Percentiles rank a stretch among this genome's conserved stretches.
phyloP scores from a whole-genome alignment of 2,888 invertebrate genomes.

The Crossocerus cetratus region DNA sequence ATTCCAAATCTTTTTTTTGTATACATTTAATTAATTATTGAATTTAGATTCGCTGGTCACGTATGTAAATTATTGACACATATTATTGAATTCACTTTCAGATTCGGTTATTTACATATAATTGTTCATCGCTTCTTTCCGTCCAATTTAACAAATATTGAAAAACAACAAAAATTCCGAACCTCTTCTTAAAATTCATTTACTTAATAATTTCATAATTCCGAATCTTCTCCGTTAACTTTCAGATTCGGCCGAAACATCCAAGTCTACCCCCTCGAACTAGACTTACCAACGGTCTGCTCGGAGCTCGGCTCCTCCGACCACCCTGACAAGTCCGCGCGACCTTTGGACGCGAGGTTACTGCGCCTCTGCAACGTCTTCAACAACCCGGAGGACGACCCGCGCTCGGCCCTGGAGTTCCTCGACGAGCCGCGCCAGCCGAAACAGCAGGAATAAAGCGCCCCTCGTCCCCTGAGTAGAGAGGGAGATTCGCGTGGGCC shows the following conservation, averaged over 20 bases:
- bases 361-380: slow-evolving; percentile 58
- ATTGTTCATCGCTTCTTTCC: neutral
- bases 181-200: no score
- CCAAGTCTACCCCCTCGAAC: slow-evolving; percentile 43
- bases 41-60: no score
- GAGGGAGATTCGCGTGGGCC: slow-evolving; percentile 1
- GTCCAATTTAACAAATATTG: neutral
- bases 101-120: no score
- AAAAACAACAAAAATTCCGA: no score
- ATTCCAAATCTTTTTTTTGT: no score
- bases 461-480: neutral
- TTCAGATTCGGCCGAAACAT: slow-evolving; percentile 57
- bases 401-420: slow-evolving; percentile 40
- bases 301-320: slow-evolving; percentile 46
- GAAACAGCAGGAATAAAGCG: slow-evolving; percentile 44
- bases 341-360: slow-evolving; percentile 51
- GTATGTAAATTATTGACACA: no score
- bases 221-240: no score
- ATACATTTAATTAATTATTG: no score
- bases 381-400: slow-evolving; percentile 48
- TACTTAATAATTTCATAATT: no score
- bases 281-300: slow-evolving; percentile 57
- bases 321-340: slow-evolving; percentile 32
- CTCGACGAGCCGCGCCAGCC: slow-evolving; percentile 35
- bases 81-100: no score